Base-by-base conservation (phyloP, 2,888 invertebrate species). In the Lobophora halterata region DNA sequence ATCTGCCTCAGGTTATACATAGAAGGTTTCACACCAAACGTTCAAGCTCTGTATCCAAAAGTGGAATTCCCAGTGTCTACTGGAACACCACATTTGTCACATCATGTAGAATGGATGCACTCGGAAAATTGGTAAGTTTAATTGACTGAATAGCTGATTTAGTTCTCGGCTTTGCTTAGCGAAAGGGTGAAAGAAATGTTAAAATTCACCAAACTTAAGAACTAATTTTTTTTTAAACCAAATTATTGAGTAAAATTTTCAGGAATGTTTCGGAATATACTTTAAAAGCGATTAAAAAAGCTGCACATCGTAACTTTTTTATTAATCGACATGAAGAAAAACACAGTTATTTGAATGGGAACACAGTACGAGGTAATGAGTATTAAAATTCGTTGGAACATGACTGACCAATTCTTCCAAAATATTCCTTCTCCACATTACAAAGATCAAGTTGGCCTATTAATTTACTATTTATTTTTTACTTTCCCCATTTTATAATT, bases 81-180 rank as follows among this genome's bases (percentile, higher is more conserved):
- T 2, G 93, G 93, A 13, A 97, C 97, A 0, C 92, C 94, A 0
- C 92, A 93, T 86, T 88, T 97, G 23, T 92, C 95, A 1, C 92
- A 95, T 1, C 76, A 93, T 7, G 89, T 97, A 4, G 89, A 90
- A 48, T 97, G 97, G 96, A 93, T 95, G 44, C 97, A 97, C 57
- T 74, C 81, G 1, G 90, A 91, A 30, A 88, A 89, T 45, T 93
- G 93, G 92, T 82, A 58, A 47, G 57, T 14, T 25, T 3, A n/a
- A n/a, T 6, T 7, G 25, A n/a, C n/a, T n/a, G n/a, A n/a, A n/a
- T n/a, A n/a, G n/a, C n/a, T n/a, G n/a, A n/a, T n/a, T n/a, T n/a
- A n/a, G n/a, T n/a, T n/a, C n/a, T n/a, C n/a, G n/a, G n/a, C n/a
- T n/a, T n/a, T n/a, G n/a, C n/a, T n/a, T n/a, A n/a, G n/a, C n/a